Evolutionary conservation across 2,888 invertebrate genomes (phyloP).

Genomic region (Thumatha senex): DNA sequence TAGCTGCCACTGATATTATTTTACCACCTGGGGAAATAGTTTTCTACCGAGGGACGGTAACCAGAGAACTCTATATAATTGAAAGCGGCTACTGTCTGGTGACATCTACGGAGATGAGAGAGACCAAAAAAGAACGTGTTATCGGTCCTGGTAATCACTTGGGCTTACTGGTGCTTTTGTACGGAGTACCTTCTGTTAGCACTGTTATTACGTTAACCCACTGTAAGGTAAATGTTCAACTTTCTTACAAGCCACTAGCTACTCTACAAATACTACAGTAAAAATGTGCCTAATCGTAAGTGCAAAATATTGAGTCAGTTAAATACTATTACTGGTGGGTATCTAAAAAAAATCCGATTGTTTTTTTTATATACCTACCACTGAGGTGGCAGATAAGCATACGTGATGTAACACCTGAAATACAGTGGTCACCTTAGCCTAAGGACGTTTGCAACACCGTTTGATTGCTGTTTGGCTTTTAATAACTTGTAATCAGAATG

Average conservation of each 20-base stretch:
- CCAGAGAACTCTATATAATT: constrained; percentile 79
- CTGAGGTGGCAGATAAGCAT: too few species aligned
- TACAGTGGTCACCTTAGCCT: too few species aligned
- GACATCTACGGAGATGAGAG: constrained; percentile 58
- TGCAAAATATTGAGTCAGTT: too few species aligned
- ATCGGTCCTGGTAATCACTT: constrained; percentile 76
- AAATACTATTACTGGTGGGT: too few species aligned
- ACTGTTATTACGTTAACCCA: constrained; percentile 79
- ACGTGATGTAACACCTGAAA: too few species aligned
- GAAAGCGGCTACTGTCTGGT: constrained; percentile 78
- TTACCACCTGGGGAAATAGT: constrained; percentile 80
- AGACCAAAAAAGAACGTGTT: constrained; percentile 56
- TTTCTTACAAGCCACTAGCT: too few species aligned
- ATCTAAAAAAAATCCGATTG: too few species aligned
- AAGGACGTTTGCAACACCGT: too few species aligned
- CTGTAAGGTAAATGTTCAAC: constrained; percentile 64
- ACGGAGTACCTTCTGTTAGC: constrained; percentile 73
- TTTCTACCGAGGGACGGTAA: constrained; percentile 77
- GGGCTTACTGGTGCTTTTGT: constrained; percentile 73
- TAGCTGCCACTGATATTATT: constrained; percentile 71
- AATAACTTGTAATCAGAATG: too few species aligned
- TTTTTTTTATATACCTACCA: too few species aligned
- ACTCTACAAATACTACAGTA: not conserved
- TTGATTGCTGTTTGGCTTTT: too few species aligned
- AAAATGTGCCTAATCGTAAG: too few species aligned